Conservation (phyloP, 2,797 vertebrate species). For the Trichosurus vulpecula region DNA sequence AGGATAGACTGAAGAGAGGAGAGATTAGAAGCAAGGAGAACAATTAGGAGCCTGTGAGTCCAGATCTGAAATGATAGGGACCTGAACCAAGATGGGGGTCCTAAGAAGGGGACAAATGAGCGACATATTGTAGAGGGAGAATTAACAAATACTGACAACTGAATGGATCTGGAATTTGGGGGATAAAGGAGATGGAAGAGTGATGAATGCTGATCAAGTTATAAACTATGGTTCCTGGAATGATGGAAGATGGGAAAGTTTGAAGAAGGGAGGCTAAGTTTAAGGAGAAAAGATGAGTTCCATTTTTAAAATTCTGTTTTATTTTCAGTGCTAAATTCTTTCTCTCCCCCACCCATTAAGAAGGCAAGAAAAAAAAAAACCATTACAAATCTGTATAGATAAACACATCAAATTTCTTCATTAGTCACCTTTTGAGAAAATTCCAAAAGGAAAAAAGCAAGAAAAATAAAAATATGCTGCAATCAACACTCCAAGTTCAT, state of each 20-base stretch:
- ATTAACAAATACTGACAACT: neutral
- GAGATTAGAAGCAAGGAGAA: neutral
- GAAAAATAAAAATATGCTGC: neutral
- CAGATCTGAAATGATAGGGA: neutral
- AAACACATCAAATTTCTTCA: neutral
- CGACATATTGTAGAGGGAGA: too few species aligned
- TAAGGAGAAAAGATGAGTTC: too few species aligned
- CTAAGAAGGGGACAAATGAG: neutral
- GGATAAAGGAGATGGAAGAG: neutral
- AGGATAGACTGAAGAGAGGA: neutral
- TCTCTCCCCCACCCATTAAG: too few species aligned
- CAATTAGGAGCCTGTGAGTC: neutral
- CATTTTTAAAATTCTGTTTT: too few species aligned
- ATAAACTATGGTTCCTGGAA: too few species aligned
- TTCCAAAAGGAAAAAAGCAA: neutral
- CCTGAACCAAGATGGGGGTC: neutral
- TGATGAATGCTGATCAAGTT: neutral
- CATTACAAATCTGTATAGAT: neutral
- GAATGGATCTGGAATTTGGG: neutral
- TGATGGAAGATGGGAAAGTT: too few species aligned
- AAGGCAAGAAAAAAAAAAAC: neutral
- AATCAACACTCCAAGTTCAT: too few species aligned
- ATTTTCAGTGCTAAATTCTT: too few species aligned
- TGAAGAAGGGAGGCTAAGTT: too few species aligned
- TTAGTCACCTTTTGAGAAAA: neutral